phyloP scores from a whole-genome alignment of 2,113 vertebrate genomes.

The Oryzias celebensis region DNA sequence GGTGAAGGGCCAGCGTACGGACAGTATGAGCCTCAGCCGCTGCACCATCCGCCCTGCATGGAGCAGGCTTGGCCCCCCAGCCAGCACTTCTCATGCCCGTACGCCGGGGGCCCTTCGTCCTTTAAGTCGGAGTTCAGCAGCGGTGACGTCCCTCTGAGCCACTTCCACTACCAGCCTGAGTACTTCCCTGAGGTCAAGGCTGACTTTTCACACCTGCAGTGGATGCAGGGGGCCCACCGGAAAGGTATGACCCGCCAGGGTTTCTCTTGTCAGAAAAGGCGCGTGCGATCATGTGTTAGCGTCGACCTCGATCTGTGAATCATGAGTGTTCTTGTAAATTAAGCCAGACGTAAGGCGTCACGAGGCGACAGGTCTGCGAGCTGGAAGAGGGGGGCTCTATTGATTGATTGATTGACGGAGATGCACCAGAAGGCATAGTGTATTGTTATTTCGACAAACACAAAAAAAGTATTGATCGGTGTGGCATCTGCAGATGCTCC shows the following conservation, averaged over 20 bases:
- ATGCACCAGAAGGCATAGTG: slow-evolving; percentile 69
- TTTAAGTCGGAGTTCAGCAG: slow-evolving; percentile 89
- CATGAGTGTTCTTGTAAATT: slow-evolving; percentile 37
- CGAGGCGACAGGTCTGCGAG: slow-evolving; percentile 11
- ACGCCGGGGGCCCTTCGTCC: slow-evolving; percentile 77
- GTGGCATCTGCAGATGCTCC: slow-evolving; percentile 21
- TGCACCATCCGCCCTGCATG: slow-evolving; percentile 87
- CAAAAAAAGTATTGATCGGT: slow-evolving; percentile 61
- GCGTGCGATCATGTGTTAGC: neutral
- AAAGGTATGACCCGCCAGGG: slow-evolving; percentile 83
- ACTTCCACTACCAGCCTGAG: slow-evolving; percentile 85
- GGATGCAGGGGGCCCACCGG: slow-evolving; percentile 85
- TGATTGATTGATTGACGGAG: slow-evolving; percentile 65
- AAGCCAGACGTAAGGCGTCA: slow-evolving; percentile 38
- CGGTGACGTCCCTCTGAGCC: slow-evolving; percentile 88
- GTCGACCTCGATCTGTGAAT: slow-evolving; percentile 25
- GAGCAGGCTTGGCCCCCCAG: slow-evolving; percentile 89
- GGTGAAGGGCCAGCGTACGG: slow-evolving; percentile 84
- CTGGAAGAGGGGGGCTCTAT: slow-evolving; percentile 23
- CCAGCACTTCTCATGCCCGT: slow-evolving; percentile 88
- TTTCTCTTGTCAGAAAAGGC: neutral
- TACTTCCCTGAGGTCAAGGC: slow-evolving; percentile 88
- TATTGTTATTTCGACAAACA: slow-evolving; percentile 18
- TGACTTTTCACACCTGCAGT: slow-evolving; percentile 88
- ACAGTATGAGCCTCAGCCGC: slow-evolving; percentile 83